phyloP scores from a whole-genome alignment of 2,888 invertebrate genomes.

The Mylabris sibirica region DNA sequence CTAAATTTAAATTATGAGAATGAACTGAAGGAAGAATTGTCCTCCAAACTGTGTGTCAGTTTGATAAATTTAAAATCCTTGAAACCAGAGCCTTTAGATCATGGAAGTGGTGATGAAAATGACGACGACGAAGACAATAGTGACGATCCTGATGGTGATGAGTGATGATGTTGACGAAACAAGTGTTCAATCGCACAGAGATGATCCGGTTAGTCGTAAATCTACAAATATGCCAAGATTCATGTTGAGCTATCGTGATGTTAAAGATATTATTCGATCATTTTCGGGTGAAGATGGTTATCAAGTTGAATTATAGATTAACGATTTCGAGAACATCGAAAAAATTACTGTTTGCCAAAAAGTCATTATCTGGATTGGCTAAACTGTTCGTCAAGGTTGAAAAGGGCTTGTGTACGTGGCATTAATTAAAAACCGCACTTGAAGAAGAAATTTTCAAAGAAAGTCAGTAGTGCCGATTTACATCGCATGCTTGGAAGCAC shows the following conservation, averaged over 20 bases:
- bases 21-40: background rate
- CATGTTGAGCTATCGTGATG: too few relatives aligned
- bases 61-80: too few relatives aligned
- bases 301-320: too few relatives aligned
- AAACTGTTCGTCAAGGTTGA: constrained; percentile 39
- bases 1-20: background rate
- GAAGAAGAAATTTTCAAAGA: constrained; percentile 37
- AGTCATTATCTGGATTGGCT: constrained; percentile 41
- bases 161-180: too few relatives aligned
- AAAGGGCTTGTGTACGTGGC: constrained; percentile 37
- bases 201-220: too few relatives aligned
- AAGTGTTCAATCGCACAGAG: too few relatives aligned
- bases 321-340: too few relatives aligned
- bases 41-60: background rate
- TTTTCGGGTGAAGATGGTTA: too few relatives aligned
- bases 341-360: constrained; percentile 46
- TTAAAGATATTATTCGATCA: too few relatives aligned
- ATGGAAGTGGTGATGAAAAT: background rate
- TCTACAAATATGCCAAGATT: too few relatives aligned
- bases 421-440: constrained; percentile 34
- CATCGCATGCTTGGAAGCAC: constrained; percentile 30
- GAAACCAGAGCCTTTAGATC: background rate
- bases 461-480: constrained; percentile 34
- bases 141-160: too few relatives aligned
- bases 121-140: too few relatives aligned